phyloP scores from a whole-genome alignment of 2,888 invertebrate species.

The Reticulitermes lucifugus region DNA sequence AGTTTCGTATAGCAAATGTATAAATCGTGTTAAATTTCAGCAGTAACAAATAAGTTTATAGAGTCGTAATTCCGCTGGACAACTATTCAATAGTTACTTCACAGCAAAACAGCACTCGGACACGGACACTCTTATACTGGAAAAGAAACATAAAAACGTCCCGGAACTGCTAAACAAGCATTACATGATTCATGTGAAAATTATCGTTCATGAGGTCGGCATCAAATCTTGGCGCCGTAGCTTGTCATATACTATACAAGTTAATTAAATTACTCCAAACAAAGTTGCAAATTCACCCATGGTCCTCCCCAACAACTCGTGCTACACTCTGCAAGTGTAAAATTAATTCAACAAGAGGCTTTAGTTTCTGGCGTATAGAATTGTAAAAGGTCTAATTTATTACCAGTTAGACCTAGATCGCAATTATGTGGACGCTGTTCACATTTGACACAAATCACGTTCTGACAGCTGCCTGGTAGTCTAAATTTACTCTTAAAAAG shows the following conservation, averaged over 20 bases:
- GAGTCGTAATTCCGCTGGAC: background rate
- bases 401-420: too few relatives aligned
- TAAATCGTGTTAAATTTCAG: background rate
- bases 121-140: background rate
- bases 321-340: background rate
- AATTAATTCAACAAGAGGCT: background rate
- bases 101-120: background rate
- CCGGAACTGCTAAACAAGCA: background rate
- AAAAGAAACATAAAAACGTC: background rate
- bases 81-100: background rate
- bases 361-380: too few relatives aligned
- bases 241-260: background rate
- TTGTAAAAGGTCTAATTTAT: too few relatives aligned
- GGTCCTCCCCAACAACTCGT: background rate
- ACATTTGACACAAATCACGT: too few relatives aligned
- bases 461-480: too few relatives aligned
- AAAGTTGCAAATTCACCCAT: background rate
- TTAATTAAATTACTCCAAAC: background rate
- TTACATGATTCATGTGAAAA: background rate
- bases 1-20: background rate
- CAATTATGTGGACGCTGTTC: too few relatives aligned
- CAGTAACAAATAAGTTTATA: background rate
- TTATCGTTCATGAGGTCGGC: background rate
- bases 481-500: too few relatives aligned
- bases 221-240: background rate